Evolutionary conservation across 2,888 invertebrate genomes (phyloP).

Genomic region (Agrotis exclamationis): DNA sequence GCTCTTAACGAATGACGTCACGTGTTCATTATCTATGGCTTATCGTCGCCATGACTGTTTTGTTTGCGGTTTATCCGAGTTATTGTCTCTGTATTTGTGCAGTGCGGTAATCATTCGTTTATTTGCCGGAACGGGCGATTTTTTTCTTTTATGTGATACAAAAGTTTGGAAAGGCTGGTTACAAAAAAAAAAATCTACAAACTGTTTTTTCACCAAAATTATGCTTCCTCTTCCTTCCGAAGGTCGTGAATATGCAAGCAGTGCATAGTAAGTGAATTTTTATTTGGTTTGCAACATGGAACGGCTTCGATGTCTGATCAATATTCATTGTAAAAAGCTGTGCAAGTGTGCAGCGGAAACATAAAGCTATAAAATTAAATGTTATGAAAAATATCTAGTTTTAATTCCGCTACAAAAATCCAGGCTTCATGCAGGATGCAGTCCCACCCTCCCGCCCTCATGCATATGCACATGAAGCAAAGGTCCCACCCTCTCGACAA

Average conservation of each 20-base stretch:
- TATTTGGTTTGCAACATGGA: conserved; percentile 23
- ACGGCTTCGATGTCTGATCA: conserved; percentile 30
- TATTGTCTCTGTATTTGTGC: conserved; percentile 3
- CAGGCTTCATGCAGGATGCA: too few species aligned
- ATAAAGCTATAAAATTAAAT: conserved; percentile 55
- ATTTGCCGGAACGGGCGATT: neutral
- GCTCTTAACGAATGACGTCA: conserved; percentile 34
- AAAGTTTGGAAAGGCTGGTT: too few species aligned
- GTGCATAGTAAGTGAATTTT: conserved; percentile 34
- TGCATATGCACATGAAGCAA: too few species aligned
- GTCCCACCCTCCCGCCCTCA: too few species aligned
- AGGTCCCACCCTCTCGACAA: too few species aligned
- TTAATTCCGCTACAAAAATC: too few species aligned
- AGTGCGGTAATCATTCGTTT: neutral
- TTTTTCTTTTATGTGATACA: too few species aligned
- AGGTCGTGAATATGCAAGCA: conserved; percentile 28
- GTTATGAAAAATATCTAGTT: too few species aligned
- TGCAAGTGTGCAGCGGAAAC: conserved; percentile 47
- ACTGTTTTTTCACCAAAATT: conserved; percentile 8
- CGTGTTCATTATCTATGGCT: conserved; percentile 41
- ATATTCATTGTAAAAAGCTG: conserved; percentile 51
- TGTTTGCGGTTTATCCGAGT: conserved; percentile 9
- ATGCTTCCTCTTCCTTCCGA: conserved; percentile 5
- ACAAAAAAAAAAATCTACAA: neutral
- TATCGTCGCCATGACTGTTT: conserved; percentile 18